Evolutionary conservation across 2,888 invertebrate species (phyloP).

Genomic region (Neoitamus cyanurus): DNA sequence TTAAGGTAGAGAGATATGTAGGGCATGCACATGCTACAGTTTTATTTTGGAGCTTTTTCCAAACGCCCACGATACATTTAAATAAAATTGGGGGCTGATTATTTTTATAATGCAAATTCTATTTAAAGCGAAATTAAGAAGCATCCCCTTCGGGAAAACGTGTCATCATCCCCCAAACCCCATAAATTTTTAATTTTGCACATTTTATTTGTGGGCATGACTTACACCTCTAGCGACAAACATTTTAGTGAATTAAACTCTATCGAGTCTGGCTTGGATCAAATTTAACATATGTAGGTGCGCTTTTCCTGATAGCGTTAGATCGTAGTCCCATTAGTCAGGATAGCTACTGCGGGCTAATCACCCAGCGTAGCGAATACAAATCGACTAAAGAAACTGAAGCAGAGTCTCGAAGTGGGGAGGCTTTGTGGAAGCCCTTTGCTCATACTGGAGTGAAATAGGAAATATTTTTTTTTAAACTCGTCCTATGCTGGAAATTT

Average conservation of each 20-base stretch:
- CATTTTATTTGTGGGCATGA: not conserved
- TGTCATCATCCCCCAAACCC: not conserved
- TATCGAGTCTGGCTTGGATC: too few species aligned
- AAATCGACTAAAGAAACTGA: too few species aligned
- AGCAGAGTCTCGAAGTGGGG: too few species aligned
- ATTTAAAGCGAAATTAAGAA: not conserved
- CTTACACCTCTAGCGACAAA: not conserved
- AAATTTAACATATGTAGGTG: too few species aligned
- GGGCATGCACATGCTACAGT: not conserved
- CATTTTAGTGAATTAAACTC: not conserved
- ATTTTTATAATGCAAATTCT: not conserved
- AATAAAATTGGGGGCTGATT: too few species aligned
- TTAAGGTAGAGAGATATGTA: not conserved
- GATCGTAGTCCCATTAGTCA: too few species aligned
- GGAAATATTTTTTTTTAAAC: too few species aligned
- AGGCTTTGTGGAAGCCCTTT: too few species aligned
- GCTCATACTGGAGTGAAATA: too few species aligned
- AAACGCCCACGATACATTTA: not conserved
- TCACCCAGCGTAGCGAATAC: too few species aligned
- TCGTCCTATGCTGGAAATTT: not conserved
- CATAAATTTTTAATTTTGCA: not conserved
- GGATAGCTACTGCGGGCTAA: too few species aligned
- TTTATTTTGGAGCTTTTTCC: not conserved
- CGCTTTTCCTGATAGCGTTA: too few species aligned
- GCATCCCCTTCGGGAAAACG: not conserved